Base-by-base conservation (phyloP, 2,888 invertebrate species). In the Phania funesta region DNA sequence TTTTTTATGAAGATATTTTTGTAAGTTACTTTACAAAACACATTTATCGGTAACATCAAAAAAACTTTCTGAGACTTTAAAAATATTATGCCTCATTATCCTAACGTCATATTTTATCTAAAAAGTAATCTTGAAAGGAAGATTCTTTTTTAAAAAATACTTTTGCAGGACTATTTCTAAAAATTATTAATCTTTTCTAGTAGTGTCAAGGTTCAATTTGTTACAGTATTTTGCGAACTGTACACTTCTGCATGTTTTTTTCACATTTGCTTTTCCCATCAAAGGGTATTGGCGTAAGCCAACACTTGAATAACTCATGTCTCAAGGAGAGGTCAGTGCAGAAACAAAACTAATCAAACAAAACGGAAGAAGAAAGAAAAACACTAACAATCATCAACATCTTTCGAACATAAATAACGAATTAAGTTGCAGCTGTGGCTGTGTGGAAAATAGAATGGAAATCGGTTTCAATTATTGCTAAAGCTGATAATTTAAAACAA, bases 281-380 rank as follows among this genome's bases (percentile, higher is more conserved):
- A 52, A 73, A 79, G 50, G 71, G 78, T 58, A 52, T 35, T 73
- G 71, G 44, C 35, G 71, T 73, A 32, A 50, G 58, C 32, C 71
- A 65, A 58, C n/a, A 58, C 26, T 58, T 32, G 41, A 71, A 78
- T 78, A 77, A 74, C 68, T 78, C 82, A 82, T 78, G 82, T 78
- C 68, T 26, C 52, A 65, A 74, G 64, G 76, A 73, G 75, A 78
- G 82, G 82, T 82, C 82, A 82, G 35, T 82, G 50, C 11, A 35
- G 74, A 77, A 78, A 74, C 8, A 38, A 82, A 65, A 58, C 11
- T 16, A 62, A 67, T 16, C 48, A 70, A 58, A 50, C 41, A 29
- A 58, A 80, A 71, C 32, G 65, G 52, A 75, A 80, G 48, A 65
- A 48, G 56, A 75, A 80, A 68, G n/a, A 60, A 73, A 50, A 74